Evolutionary conservation across 1,140 invertebrate species (phyloP).

Genomic region (Zaprionus vittiger): DNA sequence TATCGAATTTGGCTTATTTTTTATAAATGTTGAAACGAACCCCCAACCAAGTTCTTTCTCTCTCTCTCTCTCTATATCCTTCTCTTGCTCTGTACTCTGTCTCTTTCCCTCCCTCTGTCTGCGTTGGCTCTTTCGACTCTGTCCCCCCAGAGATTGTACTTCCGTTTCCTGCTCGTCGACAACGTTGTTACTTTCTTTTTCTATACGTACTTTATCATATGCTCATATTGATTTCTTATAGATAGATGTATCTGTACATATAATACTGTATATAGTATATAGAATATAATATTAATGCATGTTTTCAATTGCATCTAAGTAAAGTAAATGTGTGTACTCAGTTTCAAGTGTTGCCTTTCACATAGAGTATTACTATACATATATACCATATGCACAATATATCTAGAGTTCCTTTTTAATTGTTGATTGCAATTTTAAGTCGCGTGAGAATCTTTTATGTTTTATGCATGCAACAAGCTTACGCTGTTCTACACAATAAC

Average conservation of each 20-base stretch:
- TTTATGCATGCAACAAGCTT: slow-evolving; percentile 60
- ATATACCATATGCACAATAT: not conserved
- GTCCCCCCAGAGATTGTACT: slow-evolving; percentile 1
- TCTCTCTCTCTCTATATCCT: not conserved
- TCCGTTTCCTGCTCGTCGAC: slow-evolving; percentile 33
- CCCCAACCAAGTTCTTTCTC: slow-evolving; percentile 16
- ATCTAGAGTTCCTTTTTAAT: slow-evolving; percentile 8
- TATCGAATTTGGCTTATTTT: slow-evolving; percentile 42
- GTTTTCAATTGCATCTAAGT: slow-evolving; percentile 36
- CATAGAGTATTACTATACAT: not conserved
- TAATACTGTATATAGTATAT: not conserved
- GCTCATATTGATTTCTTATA: slow-evolving; percentile 52
- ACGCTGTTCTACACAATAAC: slow-evolving; percentile 24
- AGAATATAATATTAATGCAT: slow-evolving; percentile 42
- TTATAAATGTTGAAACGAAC: slow-evolving; percentile 14
- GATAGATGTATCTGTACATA: not conserved
- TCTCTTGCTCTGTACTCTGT: not conserved
- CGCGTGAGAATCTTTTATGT: not conserved
- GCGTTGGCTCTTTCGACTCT: slow-evolving; percentile 20
- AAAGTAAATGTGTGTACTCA: slow-evolving; percentile 81
- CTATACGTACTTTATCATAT: slow-evolving; percentile 11
- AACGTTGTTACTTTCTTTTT: slow-evolving; percentile 24
- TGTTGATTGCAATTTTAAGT: slow-evolving; percentile 8
- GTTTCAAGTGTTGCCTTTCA: slow-evolving; percentile 37
- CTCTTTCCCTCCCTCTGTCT: not conserved